These are phyloP conservation scores for Mesoligia furuncula DNA, from an alignment of 2,888 invertebrate species.

Conservation along the genomic window DNA sequence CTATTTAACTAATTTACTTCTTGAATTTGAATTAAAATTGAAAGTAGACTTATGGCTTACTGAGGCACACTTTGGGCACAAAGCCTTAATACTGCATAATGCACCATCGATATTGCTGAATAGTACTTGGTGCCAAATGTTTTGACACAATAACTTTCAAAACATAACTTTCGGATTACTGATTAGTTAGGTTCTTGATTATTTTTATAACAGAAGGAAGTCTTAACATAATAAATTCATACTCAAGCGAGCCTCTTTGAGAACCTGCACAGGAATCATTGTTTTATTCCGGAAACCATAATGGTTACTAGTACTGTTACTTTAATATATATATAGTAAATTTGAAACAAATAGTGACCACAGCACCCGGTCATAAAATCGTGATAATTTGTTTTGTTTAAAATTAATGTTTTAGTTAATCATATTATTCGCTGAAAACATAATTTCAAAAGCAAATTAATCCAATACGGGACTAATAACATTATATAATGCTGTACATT, in stretches of 20 bases:
- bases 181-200: neutral
- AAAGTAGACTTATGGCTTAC: no score
- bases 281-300: constrained; percentile 1
- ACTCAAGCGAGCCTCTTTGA: neutral
- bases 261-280: neutral
- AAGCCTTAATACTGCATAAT: no score
- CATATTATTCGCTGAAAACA: neutral
- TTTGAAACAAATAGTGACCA: neutral
- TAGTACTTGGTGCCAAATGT: no score
- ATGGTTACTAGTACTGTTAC: neutral
- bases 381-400: neutral
- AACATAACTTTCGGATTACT: neutral
- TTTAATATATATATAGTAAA: no score
- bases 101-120: no score
- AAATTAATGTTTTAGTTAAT: constrained; percentile 15
- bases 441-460: neutral
- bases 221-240: neutral
- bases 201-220: neutral
- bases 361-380: constrained; percentile 8
- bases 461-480: neutral
- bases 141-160: no score
- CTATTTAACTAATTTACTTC: no score
- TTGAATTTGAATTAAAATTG: no score
- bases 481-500: neutral
- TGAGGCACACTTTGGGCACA: no score